phyloP scores from a whole-genome alignment of 2,113 vertebrate genomes.

The Dromiciops gliroides region DNA sequence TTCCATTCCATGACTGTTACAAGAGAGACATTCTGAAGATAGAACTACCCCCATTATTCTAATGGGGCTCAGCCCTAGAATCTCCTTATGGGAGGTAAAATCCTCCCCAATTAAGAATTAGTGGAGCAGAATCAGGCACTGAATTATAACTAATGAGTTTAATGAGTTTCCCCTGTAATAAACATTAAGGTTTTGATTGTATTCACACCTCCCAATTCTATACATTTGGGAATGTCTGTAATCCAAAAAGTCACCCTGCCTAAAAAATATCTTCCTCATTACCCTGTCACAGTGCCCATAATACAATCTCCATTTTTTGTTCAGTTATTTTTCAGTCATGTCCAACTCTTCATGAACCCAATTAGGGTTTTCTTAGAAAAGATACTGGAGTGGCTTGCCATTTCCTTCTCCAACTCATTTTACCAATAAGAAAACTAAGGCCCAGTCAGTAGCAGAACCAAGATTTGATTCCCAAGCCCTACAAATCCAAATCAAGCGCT shows the following conservation, averaged over 20 bases:
- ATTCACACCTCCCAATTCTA: background rate
- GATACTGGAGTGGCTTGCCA: no score
- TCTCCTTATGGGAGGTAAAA: background rate
- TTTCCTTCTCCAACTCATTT: no score
- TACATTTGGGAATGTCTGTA: background rate
- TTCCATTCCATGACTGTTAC: background rate
- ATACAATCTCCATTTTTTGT: background rate
- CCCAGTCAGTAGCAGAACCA: background rate
- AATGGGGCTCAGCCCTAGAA: background rate
- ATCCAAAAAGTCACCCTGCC: background rate
- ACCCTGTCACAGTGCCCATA: background rate
- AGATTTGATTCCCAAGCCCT: background rate
- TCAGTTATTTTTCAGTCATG: no score
- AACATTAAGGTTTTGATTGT: background rate
- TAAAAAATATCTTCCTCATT: background rate
- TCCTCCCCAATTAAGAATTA: background rate
- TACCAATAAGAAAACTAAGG: background rate
- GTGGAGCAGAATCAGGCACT: background rate
- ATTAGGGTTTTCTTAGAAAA: no score
- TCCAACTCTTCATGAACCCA: no score
- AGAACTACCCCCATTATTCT: background rate
- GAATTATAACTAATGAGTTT: background rate
- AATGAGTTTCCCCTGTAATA: background rate
- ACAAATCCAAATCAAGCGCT: background rate
- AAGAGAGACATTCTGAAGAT: background rate